A percentile compares a stretch with the other conserved stretches of the same genome.
These are phyloP conservation scores for Oreocharis arfaki DNA, from an alignment of 2,113 vertebrate genomes.

Conservation along the genomic window DNA sequence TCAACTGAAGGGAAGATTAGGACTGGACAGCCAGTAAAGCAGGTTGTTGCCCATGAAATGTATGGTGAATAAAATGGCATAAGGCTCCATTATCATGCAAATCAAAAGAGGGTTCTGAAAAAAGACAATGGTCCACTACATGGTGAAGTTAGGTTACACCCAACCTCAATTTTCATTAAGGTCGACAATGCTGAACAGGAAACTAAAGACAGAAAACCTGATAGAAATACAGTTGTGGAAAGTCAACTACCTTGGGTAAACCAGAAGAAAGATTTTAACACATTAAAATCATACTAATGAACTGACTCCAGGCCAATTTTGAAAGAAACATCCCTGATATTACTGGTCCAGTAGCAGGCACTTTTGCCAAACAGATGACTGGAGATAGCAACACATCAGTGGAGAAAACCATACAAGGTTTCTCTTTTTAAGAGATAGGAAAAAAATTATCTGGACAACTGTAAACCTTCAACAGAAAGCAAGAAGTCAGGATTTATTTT, in stretches of 20 bases:
- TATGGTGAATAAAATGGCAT: background rate
- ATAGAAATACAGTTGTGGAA: background rate
- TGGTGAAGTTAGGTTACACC: background rate
- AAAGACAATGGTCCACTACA: background rate
- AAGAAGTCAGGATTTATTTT: background rate
- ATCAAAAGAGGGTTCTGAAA: background rate
- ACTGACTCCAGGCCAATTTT: background rate
- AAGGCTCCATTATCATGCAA: background rate
- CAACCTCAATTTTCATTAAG: background rate
- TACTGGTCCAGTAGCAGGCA: background rate
- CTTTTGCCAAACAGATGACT: background rate
- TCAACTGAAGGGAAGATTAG: background rate
- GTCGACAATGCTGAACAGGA: background rate
- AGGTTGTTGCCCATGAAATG: background rate
- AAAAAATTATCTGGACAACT: background rate
- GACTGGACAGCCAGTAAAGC: background rate
- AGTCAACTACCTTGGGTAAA: background rate
- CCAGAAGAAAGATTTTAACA: background rate
- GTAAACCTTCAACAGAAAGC: background rate
- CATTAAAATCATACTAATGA: background rate
- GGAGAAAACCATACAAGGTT: background rate
- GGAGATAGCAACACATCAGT: background rate
- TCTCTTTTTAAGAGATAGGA: background rate
- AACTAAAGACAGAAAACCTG: background rate
- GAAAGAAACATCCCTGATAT: background rate